These are phyloP conservation scores for Phalera bucephala DNA, from an alignment of 2,888 invertebrate genomes.

Conservation along the genomic window DNA sequence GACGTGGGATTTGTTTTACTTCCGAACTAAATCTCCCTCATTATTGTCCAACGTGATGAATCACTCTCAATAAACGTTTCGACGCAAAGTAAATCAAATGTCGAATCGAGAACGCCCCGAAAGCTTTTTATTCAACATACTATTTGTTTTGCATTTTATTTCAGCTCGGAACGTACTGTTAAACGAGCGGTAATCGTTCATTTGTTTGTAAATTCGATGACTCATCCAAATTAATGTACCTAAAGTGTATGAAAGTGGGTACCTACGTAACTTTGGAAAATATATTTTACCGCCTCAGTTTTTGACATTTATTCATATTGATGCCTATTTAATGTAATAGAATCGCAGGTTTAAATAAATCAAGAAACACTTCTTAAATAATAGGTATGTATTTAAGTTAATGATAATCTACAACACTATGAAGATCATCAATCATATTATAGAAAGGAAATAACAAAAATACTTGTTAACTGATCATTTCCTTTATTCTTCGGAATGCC, in stretches of 20 bases:
- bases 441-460: too few species aligned
- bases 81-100: constrained; percentile 69
- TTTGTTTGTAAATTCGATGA: constrained; percentile 40
- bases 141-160: constrained; percentile 57
- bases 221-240: constrained; percentile 48
- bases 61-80: constrained; percentile 71
- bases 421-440: too few species aligned
- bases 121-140: constrained; percentile 53
- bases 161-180: constrained; percentile 37
- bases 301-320: constrained; percentile 5
- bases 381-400: too few species aligned
- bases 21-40: constrained; percentile 64
- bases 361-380: too few species aligned
- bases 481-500: too few species aligned
- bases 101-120: constrained; percentile 48
- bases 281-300: background rate
- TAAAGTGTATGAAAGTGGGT: constrained; percentile 8
- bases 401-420: too few species aligned
- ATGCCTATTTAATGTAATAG: background rate
- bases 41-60: constrained; percentile 73
- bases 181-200: constrained; percentile 42
- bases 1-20: constrained; percentile 68
- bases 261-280: background rate
- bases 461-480: too few species aligned
- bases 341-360: too few species aligned